A percentile compares a stretch with the other conserved stretches of the same genome.
Conservation (phyloP, 2,797 vertebrate genomes). For the Myripristis murdjan region DNA sequence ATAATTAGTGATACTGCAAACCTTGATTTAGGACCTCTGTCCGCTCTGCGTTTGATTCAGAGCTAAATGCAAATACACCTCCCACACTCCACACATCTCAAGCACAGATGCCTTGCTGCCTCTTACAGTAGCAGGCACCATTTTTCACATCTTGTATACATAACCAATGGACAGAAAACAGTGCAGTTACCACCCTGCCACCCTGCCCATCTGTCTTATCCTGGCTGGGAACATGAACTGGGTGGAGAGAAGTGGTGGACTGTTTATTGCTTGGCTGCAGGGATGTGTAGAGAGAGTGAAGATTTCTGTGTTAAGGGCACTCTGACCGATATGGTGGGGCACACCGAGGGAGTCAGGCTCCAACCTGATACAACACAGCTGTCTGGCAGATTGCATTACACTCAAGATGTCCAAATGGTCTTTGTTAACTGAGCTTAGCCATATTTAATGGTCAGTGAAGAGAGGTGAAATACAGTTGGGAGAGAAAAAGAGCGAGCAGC, state of each 20-base stretch:
- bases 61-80: constrained; percentile 19
- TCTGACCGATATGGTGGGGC: constrained; percentile 34
- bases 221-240: constrained; percentile 4
- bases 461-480: constrained; percentile 35
- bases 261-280: constrained; percentile 68
- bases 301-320: constrained; percentile 49
- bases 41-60: constrained; percentile 41
- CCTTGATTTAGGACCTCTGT: constrained; percentile 18
- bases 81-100: constrained; percentile 29
- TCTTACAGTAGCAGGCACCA: constrained; percentile 50
- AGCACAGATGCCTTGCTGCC: constrained; percentile 2
- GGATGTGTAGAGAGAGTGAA: constrained; percentile 51
- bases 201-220: neutral
- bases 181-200: constrained; percentile 37
- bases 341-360: constrained; percentile 37
- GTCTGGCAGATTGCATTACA: constrained; percentile 52
- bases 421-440: constrained; percentile 26
- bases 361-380: constrained; percentile 65
- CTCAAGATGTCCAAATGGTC: constrained; percentile 23
- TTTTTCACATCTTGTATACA: constrained; percentile 56
- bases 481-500: neutral
- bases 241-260: constrained; percentile 19
- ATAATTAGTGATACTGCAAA: constrained; percentile 38
- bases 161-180: constrained; percentile 41
- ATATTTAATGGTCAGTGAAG: constrained; percentile 46